These are phyloP conservation scores for Drosophila pseudotalamancana DNA, from an alignment of 2,888 invertebrate species.

Conservation along the genomic window DNA sequence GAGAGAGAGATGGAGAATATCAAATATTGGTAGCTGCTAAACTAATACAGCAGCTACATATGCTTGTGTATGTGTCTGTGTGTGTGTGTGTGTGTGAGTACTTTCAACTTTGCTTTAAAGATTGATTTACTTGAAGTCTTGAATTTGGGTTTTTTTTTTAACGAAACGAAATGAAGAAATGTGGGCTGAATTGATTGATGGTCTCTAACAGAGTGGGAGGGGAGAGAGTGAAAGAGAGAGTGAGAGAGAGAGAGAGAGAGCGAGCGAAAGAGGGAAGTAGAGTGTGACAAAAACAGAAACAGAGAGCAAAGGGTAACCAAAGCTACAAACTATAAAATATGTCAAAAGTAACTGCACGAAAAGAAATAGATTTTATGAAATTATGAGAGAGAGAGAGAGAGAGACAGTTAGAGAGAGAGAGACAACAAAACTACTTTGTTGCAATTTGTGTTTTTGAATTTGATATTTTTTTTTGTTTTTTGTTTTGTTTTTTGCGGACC, in stretches of 20 bases:
- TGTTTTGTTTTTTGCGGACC: slow-evolving; percentile 81
- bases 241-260: slow-evolving; percentile 1
- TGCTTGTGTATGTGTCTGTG: slow-evolving; percentile 8
- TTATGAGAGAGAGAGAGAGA: slow-evolving; percentile 43
- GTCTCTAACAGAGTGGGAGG: slow-evolving; percentile 2
- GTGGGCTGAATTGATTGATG: slow-evolving; percentile 35
- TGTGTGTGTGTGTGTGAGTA: slow-evolving; percentile 41
- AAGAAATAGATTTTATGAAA: slow-evolving; percentile 45
- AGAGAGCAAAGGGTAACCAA: slow-evolving; percentile 35
- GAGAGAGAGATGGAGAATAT: slow-evolving; percentile 14
- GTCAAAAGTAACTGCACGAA: slow-evolving; percentile 46
- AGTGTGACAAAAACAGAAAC: neutral
- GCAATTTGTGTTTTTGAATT: slow-evolving; percentile 41
- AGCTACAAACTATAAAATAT: slow-evolving; percentile 60
- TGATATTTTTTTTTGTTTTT: slow-evolving; percentile 10
- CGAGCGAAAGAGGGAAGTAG: slow-evolving; percentile 18
- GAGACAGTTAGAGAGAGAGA: slow-evolving; percentile 36
- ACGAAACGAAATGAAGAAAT: slow-evolving; percentile 55
- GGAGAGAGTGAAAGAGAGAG: neutral
- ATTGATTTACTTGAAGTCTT: slow-evolving; percentile 41
- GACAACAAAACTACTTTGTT: slow-evolving; percentile 64
- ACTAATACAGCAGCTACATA: slow-evolving; percentile 6
- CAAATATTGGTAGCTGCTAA: slow-evolving; percentile 11
- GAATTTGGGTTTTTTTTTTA: slow-evolving; percentile 33
- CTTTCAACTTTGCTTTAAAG: slow-evolving; percentile 62